Evolutionary conservation across 1,140 invertebrate genomes (phyloP).

Genomic region (Dinoponera quadriceps): DNA sequence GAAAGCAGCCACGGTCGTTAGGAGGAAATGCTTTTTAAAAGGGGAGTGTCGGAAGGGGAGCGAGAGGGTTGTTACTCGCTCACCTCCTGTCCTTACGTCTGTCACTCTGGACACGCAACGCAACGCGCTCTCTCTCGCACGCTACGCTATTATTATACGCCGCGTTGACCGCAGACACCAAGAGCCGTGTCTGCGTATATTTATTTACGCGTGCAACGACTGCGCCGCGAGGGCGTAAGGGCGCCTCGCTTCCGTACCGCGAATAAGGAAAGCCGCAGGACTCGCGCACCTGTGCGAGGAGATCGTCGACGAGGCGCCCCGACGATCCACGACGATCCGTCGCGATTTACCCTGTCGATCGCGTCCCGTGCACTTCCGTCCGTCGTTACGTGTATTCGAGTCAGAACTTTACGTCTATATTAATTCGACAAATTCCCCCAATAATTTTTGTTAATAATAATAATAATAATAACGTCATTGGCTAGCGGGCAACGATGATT

Average conservation of each 20-base stretch:
- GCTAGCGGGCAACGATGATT: no score
- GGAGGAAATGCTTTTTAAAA: conserved; percentile 76
- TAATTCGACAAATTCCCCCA: no score
- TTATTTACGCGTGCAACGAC: conserved; percentile 31
- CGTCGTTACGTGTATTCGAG: no score
- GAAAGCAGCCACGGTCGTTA: conserved; percentile 66
- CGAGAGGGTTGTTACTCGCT: conserved; percentile 74
- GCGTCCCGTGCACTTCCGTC: no score
- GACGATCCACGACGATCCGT: no score
- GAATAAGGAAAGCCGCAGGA: conserved; percentile 47
- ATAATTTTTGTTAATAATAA: no score
- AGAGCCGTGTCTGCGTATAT: conserved; percentile 49
- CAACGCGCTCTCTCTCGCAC: conserved; percentile 69
- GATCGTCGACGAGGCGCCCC: not conserved
- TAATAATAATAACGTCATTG: no score
- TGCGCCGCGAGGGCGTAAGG: not conserved
- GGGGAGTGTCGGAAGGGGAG: conserved; percentile 67
- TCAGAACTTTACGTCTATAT: no score
- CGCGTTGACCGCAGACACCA: conserved; percentile 46
- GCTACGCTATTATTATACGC: conserved; percentile 78
- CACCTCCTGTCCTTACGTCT: conserved; percentile 81
- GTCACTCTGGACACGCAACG: conserved; percentile 83
- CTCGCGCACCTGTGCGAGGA: conserved; percentile 15
- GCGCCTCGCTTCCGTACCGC: not conserved
- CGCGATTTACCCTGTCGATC: no score